Evolutionary conservation across 2,113 vertebrate species (phyloP), one percentile per base, ranked within the genome.

Genomic region (Hucho hucho): DNA sequence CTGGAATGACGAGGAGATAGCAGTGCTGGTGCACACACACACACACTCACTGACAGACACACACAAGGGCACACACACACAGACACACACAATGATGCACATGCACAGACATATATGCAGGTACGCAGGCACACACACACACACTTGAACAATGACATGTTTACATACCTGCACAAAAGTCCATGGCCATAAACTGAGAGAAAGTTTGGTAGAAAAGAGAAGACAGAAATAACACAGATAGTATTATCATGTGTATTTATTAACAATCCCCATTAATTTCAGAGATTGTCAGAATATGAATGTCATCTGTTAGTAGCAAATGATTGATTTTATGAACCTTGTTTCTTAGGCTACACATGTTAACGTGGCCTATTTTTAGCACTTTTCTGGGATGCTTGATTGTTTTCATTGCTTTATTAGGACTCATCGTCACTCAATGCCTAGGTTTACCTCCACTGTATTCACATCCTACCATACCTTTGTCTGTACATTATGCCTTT

Each of bases 1-100:
- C 91, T 92, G 89, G 92, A 94, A 93, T 93, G 87, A 91, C 86
- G 85, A 91, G 86, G 79, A 92, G 90, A 92, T 89, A 88, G 82
- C 56, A 68, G 79, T 73, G 76, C 74, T 37, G 24, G 37, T 58
- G 64, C 70, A 32, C 53, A 65, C 68, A 53, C 69, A 73, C 72
- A 67, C 70, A 37, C 65, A 69, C 64, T 20, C 24, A 64, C 22
- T 53, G 18, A 37, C 59, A 68, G 43, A 76, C 74, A 49, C 58
- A 29, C 76, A 72, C 69, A 70, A 47, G 74, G 26, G 18, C 78
- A 3, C 69, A 4, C 43, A 67, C 26, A 22, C n/a, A 16, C 66
- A 72, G 18, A 47, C 49, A 22, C 53, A 65, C 64, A 29, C 49
- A 53, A 32, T 32, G 6, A 32, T 32, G 32, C 49, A 53, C 49